These are phyloP conservation scores for Cherax quadricarinatus DNA, from an alignment of 1,140 invertebrate genomes.

Conservation along the genomic window DNA sequence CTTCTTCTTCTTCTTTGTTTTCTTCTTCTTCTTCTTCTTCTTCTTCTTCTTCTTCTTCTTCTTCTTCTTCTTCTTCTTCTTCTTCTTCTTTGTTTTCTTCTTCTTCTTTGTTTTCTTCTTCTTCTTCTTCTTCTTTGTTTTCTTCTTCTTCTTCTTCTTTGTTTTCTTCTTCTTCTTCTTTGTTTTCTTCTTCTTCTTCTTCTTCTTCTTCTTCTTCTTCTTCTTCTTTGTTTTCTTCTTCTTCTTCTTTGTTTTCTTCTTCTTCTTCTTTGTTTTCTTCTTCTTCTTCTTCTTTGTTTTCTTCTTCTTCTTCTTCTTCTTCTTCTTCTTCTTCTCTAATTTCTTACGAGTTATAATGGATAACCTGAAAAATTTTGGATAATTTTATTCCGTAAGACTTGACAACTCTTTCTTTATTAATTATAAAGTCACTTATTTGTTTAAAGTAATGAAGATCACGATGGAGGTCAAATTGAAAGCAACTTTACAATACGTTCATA, in stretches of 20 bases:
- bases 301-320: too few species aligned
- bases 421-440: too few species aligned
- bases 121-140: background rate
- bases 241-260: conserved; percentile 3
- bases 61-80: too few species aligned
- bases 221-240: background rate
- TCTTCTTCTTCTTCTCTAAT: background rate
- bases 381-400: background rate
- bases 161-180: conserved; percentile 4
- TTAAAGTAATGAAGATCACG: too few species aligned
- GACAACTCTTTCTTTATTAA: background rate
- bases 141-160: background rate
- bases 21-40: background rate
- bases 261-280: background rate
- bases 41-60: too few species aligned
- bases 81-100: background rate
- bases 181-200: background rate
- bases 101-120: background rate
- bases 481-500: too few species aligned
- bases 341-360: background rate
- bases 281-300: background rate
- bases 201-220: background rate
- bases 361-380: conserved; percentile 2
- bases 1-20: conserved; percentile 13
- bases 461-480: too few species aligned